Evolutionary conservation across 2,797 vertebrate species (phyloP), one percentile per base, ranked within the genome.

Genomic region (Pogoniulus pusillus): DNA sequence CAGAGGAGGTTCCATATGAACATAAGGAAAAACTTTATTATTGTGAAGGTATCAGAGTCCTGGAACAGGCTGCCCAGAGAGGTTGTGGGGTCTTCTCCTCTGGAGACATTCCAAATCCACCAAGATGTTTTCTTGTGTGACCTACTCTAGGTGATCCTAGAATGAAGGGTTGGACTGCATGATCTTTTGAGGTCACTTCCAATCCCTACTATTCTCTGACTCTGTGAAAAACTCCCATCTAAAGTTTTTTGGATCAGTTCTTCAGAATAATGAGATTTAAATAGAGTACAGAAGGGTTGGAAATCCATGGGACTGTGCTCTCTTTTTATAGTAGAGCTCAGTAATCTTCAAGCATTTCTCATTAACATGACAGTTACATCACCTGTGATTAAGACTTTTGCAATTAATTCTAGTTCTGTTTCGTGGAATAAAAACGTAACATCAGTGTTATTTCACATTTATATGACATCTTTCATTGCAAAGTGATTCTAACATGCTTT

Each of bases 301-400:
- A 90, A 88, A 82, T 81, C 88, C 32, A 34, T 39, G 22, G 77
- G 51, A 89, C 70, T 59, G 39, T 59, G 39, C n/a, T 37, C n/a
- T 59, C 54, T 84, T 55, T 91, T 91, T 86, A 62, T 55, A 87
- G 57, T 11, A 91, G 43, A 89, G 55, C 34, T 83, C 76, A 74
- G 43, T 63, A 76, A 87, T 75, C 59, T 75, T 94, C 57, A 78
- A 49, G 70, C 41, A 78, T 8, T 83, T 90, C 73, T 82, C 66
- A 85, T 82, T 73, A 87, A 75, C 39, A 51, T 35, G 80, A 80
- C 69, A 90, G 17, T 69, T 80, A 72, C 43, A 78, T 89, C 82
- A 87, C 55, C 53, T 75, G 39, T 75, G 70, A 90, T 93, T 70
- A 89, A 83, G 70, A 87, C 18, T 91, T 77, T 45, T 58, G 47